Conservation (phyloP, 2,888 invertebrate species). For the Loripinus fragilis region DNA sequence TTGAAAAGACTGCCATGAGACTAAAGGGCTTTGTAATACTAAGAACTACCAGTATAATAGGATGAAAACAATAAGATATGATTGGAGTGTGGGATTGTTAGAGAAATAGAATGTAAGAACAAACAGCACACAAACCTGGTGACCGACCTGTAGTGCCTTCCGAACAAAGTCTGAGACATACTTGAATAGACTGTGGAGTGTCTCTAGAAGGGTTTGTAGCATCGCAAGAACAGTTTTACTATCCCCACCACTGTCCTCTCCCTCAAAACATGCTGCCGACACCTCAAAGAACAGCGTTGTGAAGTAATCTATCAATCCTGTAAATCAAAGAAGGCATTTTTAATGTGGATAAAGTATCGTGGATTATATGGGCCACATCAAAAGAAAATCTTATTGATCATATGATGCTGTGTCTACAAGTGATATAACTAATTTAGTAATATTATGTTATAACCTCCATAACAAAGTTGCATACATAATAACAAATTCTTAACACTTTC, state of each 20-base stretch:
- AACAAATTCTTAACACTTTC: no score
- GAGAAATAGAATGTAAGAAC: background rate
- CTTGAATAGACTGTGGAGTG: conserved; percentile 79
- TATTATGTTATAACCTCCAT: no score
- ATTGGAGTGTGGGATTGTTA: no score
- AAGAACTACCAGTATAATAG: no score
- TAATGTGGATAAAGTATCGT: no score
- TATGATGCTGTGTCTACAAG: no score
- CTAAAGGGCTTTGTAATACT: conserved; percentile 78
- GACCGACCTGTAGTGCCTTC: conserved; percentile 79
- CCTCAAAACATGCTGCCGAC: conserved; percentile 74
- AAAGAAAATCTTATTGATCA: no score
- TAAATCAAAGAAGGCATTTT: conserved; percentile 28
- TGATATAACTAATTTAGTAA: no score
- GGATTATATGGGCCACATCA: no score
- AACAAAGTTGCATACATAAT: no score
- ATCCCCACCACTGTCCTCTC: conserved; percentile 72
- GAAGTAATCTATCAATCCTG: conserved; percentile 80
- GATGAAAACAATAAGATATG: no score
- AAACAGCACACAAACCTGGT: conserved; percentile 47
- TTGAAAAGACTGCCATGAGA: conserved; percentile 79
- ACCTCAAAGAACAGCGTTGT: conserved; percentile 77
- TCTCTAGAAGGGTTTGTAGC: conserved; percentile 79
- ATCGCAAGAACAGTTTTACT: conserved; percentile 73
- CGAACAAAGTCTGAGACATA: conserved; percentile 83